Base-by-base conservation (phyloP, 2,888 invertebrate genomes). In the Acronicta leporina region DNA sequence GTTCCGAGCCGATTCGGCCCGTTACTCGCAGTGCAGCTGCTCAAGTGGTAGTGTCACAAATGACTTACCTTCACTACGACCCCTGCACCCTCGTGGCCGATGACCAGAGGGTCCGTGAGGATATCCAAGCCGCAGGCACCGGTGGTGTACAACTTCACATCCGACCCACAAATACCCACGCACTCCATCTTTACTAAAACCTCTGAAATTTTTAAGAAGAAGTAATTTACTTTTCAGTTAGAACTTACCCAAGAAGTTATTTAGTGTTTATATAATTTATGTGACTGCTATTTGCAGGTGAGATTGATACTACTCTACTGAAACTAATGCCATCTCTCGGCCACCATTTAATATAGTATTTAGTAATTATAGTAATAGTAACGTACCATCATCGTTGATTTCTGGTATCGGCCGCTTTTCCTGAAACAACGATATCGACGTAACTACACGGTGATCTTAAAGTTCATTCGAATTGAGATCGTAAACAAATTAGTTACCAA, bases 131-230 rank as follows among this genome's bases (percentile, higher is more conserved):
- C 99, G 80, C 99, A 98, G 41, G 95, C 91, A 5, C 98, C 99
- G 54, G 97, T 92, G 0, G 95, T 96, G 88, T 97, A 96, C 83
- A 99, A 96, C 89, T 98, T 98, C 8, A 99, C 97, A 88, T 99
- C 99, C 0, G 97, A 97, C 0, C 99, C 99, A 85, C 99, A 99
- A 76, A 99, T 99, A 15, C 99, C 99, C 30, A 99, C 98, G 68
- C 97, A 96, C 66, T 96, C 96, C 96, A 99, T 97, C 82, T 96
- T 95, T 42, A 99, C 87, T 33, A 98, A 95, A 8, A 98, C 98
- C 92, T 98, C 98, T 98, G 88, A 11, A 89, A 76, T 8, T 42
- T 27, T 61, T 9, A 10, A 38, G 20, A 5, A 27, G 5, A 27
- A 27, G n/a, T n/a, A n/a, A n/a, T n/a, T n/a, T n/a, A n/a, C n/a